A percentile compares a stretch with the other conserved stretches of the same genome.
phyloP scores from a whole-genome alignment of 2,113 vertebrate species.

The Gymnarchus niloticus region DNA sequence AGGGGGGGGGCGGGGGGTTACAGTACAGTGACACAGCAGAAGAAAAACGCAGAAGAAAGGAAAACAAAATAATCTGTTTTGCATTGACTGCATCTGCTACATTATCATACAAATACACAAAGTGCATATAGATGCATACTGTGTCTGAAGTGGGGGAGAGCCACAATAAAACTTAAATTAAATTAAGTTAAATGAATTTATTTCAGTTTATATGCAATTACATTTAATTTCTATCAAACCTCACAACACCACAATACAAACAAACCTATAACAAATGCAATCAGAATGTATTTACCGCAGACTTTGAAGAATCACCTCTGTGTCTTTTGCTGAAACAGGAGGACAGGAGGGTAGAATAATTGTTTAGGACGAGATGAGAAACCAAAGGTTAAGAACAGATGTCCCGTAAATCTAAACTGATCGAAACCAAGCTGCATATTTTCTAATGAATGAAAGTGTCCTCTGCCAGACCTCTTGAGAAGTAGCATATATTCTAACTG shows the following conservation, averaged over 20 bases:
- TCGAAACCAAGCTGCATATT: not conserved
- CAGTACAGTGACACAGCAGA: not conserved
- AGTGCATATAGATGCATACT: not conserved
- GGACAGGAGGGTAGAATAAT: not conserved
- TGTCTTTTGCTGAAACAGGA: conserved; percentile 33
- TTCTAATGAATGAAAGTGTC: not conserved
- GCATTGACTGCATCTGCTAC: not conserved
- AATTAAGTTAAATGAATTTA: not conserved
- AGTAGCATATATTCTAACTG: not conserved
- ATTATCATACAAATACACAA: not conserved
- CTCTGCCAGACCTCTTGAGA: not conserved
- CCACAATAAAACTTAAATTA: not conserved
- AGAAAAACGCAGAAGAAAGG: not conserved
- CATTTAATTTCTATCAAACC: not conserved
- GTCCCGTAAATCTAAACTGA: not conserved
- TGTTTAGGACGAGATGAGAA: not conserved
- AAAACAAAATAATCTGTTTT: not conserved
- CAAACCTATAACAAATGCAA: not conserved
- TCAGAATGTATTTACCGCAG: conserved; percentile 27
- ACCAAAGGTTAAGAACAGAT: not conserved
- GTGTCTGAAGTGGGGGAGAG: not conserved
- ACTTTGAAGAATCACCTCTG: not conserved
- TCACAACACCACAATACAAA: not conserved
- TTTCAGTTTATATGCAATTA: too few relatives aligned
- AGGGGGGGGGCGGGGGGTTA: not conserved